Percentiles rank a stretch among this genome's conserved stretches.
phyloP scores from a whole-genome alignment of 2,113 vertebrate species.

The Corythoichthys intestinalis region DNA sequence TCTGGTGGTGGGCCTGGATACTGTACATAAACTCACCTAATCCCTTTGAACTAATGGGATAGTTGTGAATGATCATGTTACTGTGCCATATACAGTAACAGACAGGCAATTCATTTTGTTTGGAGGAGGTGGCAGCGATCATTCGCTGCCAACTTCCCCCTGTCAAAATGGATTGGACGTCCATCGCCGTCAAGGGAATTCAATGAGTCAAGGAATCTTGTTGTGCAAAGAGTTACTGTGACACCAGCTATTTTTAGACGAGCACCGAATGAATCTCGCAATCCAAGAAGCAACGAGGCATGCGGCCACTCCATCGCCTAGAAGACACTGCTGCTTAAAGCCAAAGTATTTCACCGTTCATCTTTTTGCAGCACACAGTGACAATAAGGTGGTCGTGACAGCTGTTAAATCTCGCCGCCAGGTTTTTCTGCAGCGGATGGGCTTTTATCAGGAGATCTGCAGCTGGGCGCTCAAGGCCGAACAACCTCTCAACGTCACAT shows the following conservation, averaged over 20 bases:
- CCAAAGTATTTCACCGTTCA: not conserved
- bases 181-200: no score
- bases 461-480: not conserved
- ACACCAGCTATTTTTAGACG: not conserved
- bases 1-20: no score
- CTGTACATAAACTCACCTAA: no score
- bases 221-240: not conserved
- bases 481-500: slow-evolving; percentile 8
- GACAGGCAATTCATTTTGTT: no score
- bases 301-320: not conserved
- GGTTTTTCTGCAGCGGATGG: slow-evolving; percentile 1
- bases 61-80: no score
- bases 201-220: no score
- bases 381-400: slow-evolving; percentile 2
- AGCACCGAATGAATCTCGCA: not conserved
- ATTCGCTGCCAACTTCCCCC: no score
- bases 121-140: no score
- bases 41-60: no score
- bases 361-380: slow-evolving; percentile 1
- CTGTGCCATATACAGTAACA: no score
- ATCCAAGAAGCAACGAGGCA: not conserved
- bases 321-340: not conserved
- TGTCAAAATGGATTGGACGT: no score
- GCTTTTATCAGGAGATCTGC: slow-evolving; percentile 12
- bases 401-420: not conserved